phyloP scores from a whole-genome alignment of 2,888 invertebrate species.

The Ceratothoa steindachneri region DNA sequence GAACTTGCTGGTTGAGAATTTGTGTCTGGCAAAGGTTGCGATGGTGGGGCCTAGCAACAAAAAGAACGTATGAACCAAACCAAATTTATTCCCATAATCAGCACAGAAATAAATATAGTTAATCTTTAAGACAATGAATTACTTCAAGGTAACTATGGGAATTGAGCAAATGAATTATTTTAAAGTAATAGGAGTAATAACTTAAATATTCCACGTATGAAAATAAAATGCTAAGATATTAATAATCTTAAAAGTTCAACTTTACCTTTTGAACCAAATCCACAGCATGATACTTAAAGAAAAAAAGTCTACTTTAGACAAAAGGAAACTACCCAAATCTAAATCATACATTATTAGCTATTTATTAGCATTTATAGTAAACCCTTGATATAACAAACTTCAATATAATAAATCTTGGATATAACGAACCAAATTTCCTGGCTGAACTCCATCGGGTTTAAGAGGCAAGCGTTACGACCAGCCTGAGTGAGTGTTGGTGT shows the following conservation, averaged over 20 bases:
- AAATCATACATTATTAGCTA: not conserved
- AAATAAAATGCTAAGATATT: no score
- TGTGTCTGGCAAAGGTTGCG: not conserved
- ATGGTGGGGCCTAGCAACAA: not conserved
- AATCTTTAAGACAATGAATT: not conserved
- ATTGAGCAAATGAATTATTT: not conserved
- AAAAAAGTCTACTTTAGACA: no score
- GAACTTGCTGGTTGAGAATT: not conserved
- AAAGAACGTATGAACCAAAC: not conserved
- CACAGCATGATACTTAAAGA: constrained; percentile 20
- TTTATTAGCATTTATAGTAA: no score
- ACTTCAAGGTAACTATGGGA: no score
- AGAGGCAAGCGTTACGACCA: no score
- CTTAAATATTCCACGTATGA: no score
- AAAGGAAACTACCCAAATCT: not conserved
- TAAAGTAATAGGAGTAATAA: not conserved
- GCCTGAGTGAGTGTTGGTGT: no score
- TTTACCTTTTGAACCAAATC: constrained; percentile 26
- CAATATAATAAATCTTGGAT: no score
- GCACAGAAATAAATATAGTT: no score
- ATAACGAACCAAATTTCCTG: no score
- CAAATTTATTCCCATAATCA: not conserved
- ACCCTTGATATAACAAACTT: no score
- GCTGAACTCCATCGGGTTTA: no score
- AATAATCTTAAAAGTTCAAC: not conserved